Conservation (phyloP, 2,113 vertebrate species). For the Proterorhinus semilunaris region DNA sequence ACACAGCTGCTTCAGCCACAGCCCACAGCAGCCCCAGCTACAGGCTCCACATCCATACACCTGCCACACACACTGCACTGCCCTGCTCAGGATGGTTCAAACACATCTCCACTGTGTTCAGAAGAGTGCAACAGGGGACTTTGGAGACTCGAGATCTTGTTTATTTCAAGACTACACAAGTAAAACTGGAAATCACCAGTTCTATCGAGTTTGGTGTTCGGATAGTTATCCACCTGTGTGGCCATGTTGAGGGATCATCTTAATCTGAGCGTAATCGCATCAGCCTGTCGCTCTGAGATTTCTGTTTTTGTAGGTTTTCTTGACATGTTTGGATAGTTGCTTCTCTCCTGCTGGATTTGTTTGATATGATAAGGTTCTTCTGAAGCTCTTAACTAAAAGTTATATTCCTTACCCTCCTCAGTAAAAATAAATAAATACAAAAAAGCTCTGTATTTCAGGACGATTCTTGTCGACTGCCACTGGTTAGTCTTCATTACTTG, state of each 20-base stretch:
- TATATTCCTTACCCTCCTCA: background rate
- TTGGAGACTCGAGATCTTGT: too few species aligned
- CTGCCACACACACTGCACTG: background rate
- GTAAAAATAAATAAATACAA: background rate
- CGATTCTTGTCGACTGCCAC: too few species aligned
- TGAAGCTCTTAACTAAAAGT: conserved; percentile 4
- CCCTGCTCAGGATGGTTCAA: background rate
- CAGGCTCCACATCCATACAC: conserved; percentile 1
- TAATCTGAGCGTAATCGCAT: conserved; percentile 1
- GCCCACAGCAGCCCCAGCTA: conserved; percentile 44
- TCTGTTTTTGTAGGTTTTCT: conserved; percentile 8
- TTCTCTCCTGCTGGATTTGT: conserved; percentile 9
- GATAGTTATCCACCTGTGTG: background rate
- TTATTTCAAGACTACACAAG: background rate
- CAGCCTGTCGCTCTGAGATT: background rate
- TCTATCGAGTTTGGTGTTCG: background rate
- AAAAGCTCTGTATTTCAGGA: too few species aligned
- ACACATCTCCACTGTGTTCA: too few species aligned
- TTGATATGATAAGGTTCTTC: conserved; percentile 3
- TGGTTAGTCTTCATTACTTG: too few species aligned
- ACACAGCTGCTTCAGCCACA: conserved; percentile 73
- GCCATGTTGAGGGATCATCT: conserved; percentile 8
- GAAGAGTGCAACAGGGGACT: too few species aligned
- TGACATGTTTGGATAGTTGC: conserved; percentile 4
- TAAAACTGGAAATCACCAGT: background rate